Evolutionary conservation across 2,113 vertebrate species (phyloP), one percentile per base, ranked within the genome.

Genomic region (Chlorocebus sabaeus): DNA sequence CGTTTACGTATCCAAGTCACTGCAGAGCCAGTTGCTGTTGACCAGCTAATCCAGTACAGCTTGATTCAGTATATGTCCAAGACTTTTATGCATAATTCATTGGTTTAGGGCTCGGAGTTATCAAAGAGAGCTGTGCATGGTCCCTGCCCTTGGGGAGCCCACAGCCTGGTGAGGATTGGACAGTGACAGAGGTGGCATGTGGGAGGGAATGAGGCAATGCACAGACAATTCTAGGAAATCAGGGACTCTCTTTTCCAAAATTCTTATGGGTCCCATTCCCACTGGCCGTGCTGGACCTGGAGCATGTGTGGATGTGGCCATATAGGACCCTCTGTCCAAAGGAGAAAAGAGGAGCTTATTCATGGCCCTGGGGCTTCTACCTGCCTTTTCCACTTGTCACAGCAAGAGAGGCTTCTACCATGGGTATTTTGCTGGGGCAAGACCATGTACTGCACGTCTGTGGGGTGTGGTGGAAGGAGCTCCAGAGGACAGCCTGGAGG

Each of bases 141-240:
- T 78, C 13, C 61, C 20, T 16, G 6, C 38, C 64, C 32, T 57
- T 18, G 76, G 38, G 45, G 30, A 12, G 16, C 23, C 13, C 50
- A 9, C 35, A 38, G 45, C 27, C 12, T 9, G 0, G 4, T 5
- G 11, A n/a, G 68, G 52, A 30, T 11, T 1, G 11, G 40, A 38
- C 35, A 14, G 72, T 23, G 78, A 88, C 6, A 0, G 2, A 30
- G 70, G n/a, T 14, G 20, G 20, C 18, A 0, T 48, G 35, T 17
- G 8, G 76, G n/a, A 87, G 23, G 38, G 40, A 67, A 16, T 3
- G 43, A 45, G 86, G 27, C 10, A 10, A 40, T 3, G 30, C 50
- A 64, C 7, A 30, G 32, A 35, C 0, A 30, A 30, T 61, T 38
- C 76, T 38, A 57, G 67, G n/a, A 8, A 10, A 38, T 17, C 20